Base-by-base conservation (phyloP, 2,113 vertebrate genomes). In the Plecotus auritus region DNA sequence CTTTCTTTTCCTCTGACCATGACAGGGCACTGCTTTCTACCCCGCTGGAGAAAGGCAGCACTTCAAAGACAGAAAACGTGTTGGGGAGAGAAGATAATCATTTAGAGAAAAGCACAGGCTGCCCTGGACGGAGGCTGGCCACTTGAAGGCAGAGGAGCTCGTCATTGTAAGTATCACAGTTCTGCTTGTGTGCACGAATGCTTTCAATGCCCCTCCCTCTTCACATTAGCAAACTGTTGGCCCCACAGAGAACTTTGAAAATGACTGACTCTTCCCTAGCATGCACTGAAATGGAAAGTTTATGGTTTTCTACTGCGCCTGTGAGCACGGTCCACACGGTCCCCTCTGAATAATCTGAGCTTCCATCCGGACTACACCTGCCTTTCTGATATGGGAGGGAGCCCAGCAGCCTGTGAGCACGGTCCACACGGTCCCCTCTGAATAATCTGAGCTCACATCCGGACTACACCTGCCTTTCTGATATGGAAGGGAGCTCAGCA, bases 281-380 rank as follows among this genome's bases (percentile, higher is more conserved):
- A 70, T 72, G 26, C 45, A 18, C 69, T 83, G 37, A 88, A 91
- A 92, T 69, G 77, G 74, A 88, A 84, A 93, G 76, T 78, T 92
- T 80, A 45, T 95, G 42, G 92, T 81, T 89, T 93, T 91, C 40
- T 17, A 5, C 2, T 72, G 23, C 91, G 85, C 74, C 88, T 80
- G 67, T 91, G 74, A 37, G n/a, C n/a, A n/a, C n/a, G n/a, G n/a
- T n/a, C n/a, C n/a, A n/a, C n/a, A n/a, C n/a, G n/a, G n/a, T n/a
- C n/a, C n/a, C n/a, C n/a, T n/a, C n/a, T n/a, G n/a, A n/a, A n/a
- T n/a, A n/a, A n/a, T n/a, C n/a, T n/a, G n/a, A n/a, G n/a, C n/a
- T n/a, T n/a, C n/a, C n/a, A n/a, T n/a, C n/a, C n/a, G n/a, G n/a
- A n/a, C n/a, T n/a, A n/a, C n/a, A n/a, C n/a, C n/a, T n/a, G n/a